Percentiles rank a stretch among this genome's conserved stretches.
Evolutionary conservation across 2,113 vertebrate genomes (phyloP).

Genomic region (Cathartes aura): DNA sequence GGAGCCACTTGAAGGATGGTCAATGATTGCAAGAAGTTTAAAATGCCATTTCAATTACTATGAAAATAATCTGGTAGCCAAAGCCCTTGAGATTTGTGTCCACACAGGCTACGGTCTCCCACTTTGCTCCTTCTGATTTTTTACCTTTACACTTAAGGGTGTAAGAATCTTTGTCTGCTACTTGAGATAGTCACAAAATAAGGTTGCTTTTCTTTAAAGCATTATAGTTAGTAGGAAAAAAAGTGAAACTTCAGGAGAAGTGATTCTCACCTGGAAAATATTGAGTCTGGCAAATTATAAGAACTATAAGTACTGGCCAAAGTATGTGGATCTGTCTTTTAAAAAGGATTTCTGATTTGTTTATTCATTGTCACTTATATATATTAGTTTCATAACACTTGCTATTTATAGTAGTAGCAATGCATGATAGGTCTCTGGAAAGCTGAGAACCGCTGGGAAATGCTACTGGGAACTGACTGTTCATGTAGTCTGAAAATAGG

Average conservation of each 20-base stretch:
- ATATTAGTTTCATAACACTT: neutral
- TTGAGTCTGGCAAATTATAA: neutral
- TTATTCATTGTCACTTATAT: neutral
- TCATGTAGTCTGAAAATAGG: neutral
- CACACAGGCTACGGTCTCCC: neutral
- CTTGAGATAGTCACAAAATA: neutral
- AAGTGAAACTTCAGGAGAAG: neutral
- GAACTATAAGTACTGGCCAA: neutral
- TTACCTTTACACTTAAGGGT: neutral
- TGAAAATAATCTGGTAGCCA: neutral
- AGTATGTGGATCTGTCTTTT: neutral
- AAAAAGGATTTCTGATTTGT: neutral
- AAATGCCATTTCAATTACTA: neutral
- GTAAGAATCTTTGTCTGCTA: neutral
- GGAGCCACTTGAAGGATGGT: rapidly evolving
- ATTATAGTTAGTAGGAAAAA: neutral
- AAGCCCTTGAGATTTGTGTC: neutral
- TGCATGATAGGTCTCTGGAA: neutral
- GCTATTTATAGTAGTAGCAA: neutral
- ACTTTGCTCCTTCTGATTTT: neutral
- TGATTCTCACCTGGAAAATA: neutral
- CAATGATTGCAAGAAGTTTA: neutral
- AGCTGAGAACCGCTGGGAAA: neutral
- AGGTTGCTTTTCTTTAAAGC: neutral
- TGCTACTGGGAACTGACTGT: neutral